Evolutionary conservation across 2,888 invertebrate species (phyloP), one percentile per base, ranked within the genome.

Genomic region (Campopleginae sp.): DNA sequence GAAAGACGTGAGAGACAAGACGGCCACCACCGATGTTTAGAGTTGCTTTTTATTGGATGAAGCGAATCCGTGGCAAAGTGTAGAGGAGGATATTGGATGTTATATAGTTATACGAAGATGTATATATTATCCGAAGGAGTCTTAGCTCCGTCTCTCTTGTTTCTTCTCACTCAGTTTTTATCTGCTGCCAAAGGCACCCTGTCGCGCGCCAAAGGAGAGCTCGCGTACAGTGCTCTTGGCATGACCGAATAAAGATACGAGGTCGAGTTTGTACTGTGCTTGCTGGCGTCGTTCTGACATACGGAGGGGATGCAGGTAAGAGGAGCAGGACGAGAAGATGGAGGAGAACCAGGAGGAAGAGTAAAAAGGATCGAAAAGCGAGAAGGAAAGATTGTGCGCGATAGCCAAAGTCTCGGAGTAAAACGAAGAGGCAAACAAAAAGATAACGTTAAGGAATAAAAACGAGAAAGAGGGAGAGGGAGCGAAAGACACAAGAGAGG

Each of bases 201-300:
- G 82, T 88, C 85, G 87, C 72, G 84, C 86, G 80, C 83, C 81
- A 68, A 80, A 75, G 77, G 84, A 87, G 82, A 80, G 74, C 68
- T 80, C 84, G 81, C 82, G 81, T 82, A 80, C 61, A 58, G 86
- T 79, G 82, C 86, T 87, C 86, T 86, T 88, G 82, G 83, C 89
- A 89, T 88, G 88, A 90, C 86, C 88, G 89, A 90, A 90, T 90
- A 89, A 90, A 89, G 89, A 90, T 90, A 88, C 88, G 88, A 89
- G 89, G 86, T 90, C 88, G 89, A 83, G 76, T 87, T 82, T 74
- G 82, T 80, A 84, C 82, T 80, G 81, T 82, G 75, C 79, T 80
- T 54, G 86, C 80, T 75, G 86, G 79, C 76, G 82, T 82, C 80
- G 74, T 80, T 80, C 76, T 75, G 70, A 58, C 70, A 82, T 70